A percentile compares a stretch with the other conserved stretches of the same genome.
Evolutionary conservation across 2,113 vertebrate species (phyloP).

Genomic region (Python bivittatus): DNA sequence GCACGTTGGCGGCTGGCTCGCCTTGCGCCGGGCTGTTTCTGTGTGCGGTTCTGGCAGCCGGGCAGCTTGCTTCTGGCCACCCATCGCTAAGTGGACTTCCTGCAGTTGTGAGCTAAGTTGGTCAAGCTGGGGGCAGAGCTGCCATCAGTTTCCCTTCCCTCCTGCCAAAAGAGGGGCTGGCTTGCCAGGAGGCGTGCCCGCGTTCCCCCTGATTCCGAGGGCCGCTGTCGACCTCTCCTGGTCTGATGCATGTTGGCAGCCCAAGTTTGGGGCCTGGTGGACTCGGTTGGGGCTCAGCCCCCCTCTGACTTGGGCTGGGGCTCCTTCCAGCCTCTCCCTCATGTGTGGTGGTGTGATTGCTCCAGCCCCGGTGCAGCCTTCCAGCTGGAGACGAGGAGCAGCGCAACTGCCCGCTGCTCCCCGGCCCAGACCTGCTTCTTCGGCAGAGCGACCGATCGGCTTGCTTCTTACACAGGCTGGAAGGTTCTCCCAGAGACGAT

Average conservation of each 20-base stretch:
- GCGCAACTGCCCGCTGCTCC: rapidly evolving
- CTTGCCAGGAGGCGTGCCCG: background rate
- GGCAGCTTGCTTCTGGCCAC: no score
- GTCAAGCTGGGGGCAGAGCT: no score
- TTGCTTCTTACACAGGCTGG: no score
- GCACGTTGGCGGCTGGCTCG: no score
- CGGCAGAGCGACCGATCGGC: background rate
- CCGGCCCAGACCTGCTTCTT: background rate
- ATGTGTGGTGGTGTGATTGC: background rate
- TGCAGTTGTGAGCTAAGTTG: no score
- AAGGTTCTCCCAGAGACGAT: background rate
- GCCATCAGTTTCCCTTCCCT: background rate
- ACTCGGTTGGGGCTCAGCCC: background rate
- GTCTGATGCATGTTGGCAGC: background rate
- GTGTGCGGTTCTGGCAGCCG: no score
- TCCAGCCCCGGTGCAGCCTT: background rate
- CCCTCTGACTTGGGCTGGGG: background rate
- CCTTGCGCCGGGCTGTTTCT: no score
- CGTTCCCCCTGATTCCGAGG: background rate
- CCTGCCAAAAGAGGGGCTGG: background rate
- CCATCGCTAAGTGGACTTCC: no score
- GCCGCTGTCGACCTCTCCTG: background rate
- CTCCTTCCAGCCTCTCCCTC: background rate
- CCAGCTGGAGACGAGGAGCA: background rate
- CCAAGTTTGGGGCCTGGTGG: background rate